Evolutionary conservation across 2,113 vertebrate genomes (phyloP), one percentile per base, ranked within the genome.

Genomic region (Spheniscus mendiculus): DNA sequence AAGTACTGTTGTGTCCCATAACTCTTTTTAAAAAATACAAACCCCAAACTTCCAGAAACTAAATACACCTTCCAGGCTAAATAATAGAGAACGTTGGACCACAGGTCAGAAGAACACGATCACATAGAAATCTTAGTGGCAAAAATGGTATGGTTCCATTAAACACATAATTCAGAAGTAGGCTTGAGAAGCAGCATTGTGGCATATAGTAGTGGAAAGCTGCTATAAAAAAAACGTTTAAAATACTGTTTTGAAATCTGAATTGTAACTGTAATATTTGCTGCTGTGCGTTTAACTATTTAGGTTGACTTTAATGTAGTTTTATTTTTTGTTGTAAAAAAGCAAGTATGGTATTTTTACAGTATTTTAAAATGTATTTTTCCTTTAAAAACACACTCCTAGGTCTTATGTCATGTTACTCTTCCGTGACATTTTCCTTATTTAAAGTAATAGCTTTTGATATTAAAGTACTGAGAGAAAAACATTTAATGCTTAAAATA

Each of bases 1-100:
- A 93, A 92, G 58, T 96, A 96, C 72, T 97, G 72, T 93, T 94
- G 79, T 95, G 78, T 93, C 92, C 93, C 89, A 2, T 96, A 94
- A 85, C 50, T 92, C 79, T 94, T 92, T 78, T 80, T 55, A 38
- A 74, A 82, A 89, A 89, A 87, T 76, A 81, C 22, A 91, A 94
- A 6, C 63, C 55, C 72, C 6, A 36, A 95, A 80, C 22, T 67
- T 84, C 58, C 78, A 96, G 87, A 78, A 95, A 81, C 19, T 83
- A 96, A 91, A 80, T 61, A 91, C 69, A 91, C 45, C 52, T 86
- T 69, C 27, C 88, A 93, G 86, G 67, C 63, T 71, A 70, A 93
- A 74, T 89, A 67, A 20, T 45, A 93, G 74, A 72, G 50, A 88
- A 79, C 10, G 23, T 34, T 30, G 53, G 89, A 65, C 74, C 81